Conservation (phyloP, 2,797 vertebrate species). For the Danio choprae region DNA sequence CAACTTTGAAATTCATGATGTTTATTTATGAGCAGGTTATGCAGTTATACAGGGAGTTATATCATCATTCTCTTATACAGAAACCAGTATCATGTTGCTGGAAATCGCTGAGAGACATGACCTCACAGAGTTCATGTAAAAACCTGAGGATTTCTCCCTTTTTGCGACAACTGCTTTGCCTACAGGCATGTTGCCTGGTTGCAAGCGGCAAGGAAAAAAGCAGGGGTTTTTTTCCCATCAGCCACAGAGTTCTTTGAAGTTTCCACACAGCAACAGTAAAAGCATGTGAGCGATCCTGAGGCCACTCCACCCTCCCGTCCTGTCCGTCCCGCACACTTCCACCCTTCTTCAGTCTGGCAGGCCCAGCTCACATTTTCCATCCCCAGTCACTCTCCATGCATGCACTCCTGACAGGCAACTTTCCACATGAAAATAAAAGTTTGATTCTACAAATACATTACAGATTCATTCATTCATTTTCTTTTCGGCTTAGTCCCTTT, state of each 20-base stretch:
- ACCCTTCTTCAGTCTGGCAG: constrained; percentile 65
- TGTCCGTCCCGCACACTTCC: constrained; percentile 65
- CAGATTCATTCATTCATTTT: no score
- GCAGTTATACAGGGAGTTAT: neutral
- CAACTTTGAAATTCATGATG: neutral
- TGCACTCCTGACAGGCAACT: constrained; percentile 25
- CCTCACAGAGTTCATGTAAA: constrained; percentile 3
- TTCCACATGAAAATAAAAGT: constrained; percentile 36
- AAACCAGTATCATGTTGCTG: neutral
- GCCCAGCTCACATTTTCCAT: constrained; percentile 65
- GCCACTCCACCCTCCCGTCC: constrained; percentile 68
- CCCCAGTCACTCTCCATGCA: constrained; percentile 20
- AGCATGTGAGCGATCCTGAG: constrained; percentile 59
- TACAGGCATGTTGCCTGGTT: constrained; percentile 35
- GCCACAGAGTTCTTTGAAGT: constrained; percentile 55
- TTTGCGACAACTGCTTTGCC: constrained; percentile 33
- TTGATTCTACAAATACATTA: neutral
- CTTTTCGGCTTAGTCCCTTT: no score
- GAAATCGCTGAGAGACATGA: neutral
- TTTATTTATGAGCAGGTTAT: neutral
- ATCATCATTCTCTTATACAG: neutral
- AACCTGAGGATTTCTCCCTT: constrained; percentile 21
- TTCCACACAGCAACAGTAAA: constrained; percentile 58
- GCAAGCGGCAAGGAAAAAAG: constrained; percentile 20
- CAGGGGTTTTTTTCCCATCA: constrained; percentile 17